Evolutionary conservation across 2,888 invertebrate genomes (phyloP), one percentile per base, ranked within the genome.

Genomic region (Heliconius hortense): DNA sequence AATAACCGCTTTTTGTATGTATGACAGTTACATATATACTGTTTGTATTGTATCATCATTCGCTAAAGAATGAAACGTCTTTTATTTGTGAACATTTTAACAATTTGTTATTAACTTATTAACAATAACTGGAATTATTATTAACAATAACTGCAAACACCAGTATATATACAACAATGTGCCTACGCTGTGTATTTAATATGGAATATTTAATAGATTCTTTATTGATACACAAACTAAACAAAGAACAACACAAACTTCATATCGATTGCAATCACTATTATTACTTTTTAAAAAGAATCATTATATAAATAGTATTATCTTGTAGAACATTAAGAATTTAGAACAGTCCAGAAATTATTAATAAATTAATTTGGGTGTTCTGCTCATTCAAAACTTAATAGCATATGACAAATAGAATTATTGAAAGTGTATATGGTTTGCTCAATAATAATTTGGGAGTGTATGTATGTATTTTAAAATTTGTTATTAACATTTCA

Each of bases 21-120:
- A 31, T n/a, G 39, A 72, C 69, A 31, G 26, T 79, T 77, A 78
- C 76, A 48, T 48, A 48, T 48, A 5, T 2, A 48, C 43, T 67
- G 66, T 77, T 62, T 77, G 73, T 75, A 76, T 83, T 81, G 79
- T 48, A 35, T 35, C 35, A 35, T 18, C 43, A 43, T 43, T 43
- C 15, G 43, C 18, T 5, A 15, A 48, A 18, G 43, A 18, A 18
- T 48, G 43, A 48, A 48, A 18, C 43, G 5, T 48, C 43, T n/a
- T 67, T 67, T 0, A 43, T 8, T 67, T 39, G 24, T 43, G 10
- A 67, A 21, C 0, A 26, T 18, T 62, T 59, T 11, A 28, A 28
- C 21, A 62, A 7, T 62, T 15, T 62, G 28, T 31, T n/a, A n/a
- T n/a, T n/a, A n/a, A n/a, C n/a, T n/a, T n/a, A n/a, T n/a, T n/a